Conservation (phyloP, 2,888 invertebrate species). For the Euplagia quadripunctaria region DNA sequence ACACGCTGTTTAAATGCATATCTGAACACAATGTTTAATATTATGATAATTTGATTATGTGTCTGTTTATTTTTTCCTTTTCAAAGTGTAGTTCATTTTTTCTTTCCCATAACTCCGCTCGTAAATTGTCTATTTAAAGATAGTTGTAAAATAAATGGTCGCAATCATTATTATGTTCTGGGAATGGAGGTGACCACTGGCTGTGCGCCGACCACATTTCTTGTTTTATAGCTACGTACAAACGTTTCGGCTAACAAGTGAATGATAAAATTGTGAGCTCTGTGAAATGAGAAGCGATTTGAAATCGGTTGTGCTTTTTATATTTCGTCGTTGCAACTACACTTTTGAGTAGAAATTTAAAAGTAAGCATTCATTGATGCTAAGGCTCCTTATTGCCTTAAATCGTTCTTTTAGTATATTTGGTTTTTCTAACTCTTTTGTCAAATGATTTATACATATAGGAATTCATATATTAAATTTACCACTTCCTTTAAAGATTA, state of each 20-base stretch:
- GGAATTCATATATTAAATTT: too few relatives aligned
- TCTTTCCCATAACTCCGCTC: slow-evolving; percentile 40
- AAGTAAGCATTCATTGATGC: too few relatives aligned
- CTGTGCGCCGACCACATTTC: slow-evolving; percentile 53
- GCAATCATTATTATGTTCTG: slow-evolving; percentile 43
- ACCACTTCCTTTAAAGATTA: too few relatives aligned
- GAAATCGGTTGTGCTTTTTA: neutral
- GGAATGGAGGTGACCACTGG: slow-evolving; percentile 52
- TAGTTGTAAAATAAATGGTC: slow-evolving; percentile 53
- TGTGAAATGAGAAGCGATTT: slow-evolving; percentile 8
- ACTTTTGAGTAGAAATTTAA: neutral
- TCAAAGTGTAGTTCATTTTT: slow-evolving; percentile 27
- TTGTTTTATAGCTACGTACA: slow-evolving; percentile 50
- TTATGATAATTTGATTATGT: slow-evolving; percentile 52
- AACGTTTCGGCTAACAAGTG: slow-evolving; percentile 48
- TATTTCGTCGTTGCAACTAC: neutral
- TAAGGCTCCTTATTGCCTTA: too few relatives aligned
- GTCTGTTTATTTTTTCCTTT: slow-evolving; percentile 36
- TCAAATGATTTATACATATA: too few relatives aligned
- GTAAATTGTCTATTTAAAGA: slow-evolving; percentile 50
- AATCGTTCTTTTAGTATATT: too few relatives aligned
- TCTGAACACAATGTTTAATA: slow-evolving; percentile 42
- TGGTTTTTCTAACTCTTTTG: too few relatives aligned
- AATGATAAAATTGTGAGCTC: slow-evolving; percentile 11
- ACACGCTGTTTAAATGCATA: slow-evolving; percentile 39